These are phyloP conservation scores for Sarcophaga variegata DNA, from an alignment of 2,888 invertebrate species.

Conservation along the genomic window DNA sequence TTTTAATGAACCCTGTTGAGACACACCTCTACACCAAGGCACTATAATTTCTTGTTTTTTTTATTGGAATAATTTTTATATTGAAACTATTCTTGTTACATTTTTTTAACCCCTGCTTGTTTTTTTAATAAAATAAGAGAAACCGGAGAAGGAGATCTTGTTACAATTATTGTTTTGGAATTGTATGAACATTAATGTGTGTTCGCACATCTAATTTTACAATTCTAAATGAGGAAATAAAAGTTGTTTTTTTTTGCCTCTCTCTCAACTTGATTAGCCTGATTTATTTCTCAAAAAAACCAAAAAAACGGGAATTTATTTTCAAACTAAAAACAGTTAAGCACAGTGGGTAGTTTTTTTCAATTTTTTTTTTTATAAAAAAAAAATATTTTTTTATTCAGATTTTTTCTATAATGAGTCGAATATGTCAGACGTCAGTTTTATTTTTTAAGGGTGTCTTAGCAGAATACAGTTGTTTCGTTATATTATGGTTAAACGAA, in stretches of 20 bases:
- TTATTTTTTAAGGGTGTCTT: not conserved
- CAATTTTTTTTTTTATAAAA: not conserved
- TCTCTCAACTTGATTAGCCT: slow-evolving; percentile 61
- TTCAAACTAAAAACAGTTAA: slow-evolving; percentile 9
- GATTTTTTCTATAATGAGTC: slow-evolving; percentile 65
- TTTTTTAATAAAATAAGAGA: not conserved
- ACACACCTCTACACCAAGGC: slow-evolving; percentile 41
- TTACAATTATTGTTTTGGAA: slow-evolving; percentile 57
- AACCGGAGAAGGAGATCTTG: slow-evolving; percentile 49
- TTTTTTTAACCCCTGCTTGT: slow-evolving; percentile 49
- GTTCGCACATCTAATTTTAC: slow-evolving; percentile 56
- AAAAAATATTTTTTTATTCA: slow-evolving; percentile 31
- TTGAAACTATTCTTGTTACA: slow-evolving; percentile 44
- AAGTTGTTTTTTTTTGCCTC: not conserved
- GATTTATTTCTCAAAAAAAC: slow-evolving; percentile 41
- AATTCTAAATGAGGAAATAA: slow-evolving; percentile 31
- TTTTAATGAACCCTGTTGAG: slow-evolving; percentile 63
- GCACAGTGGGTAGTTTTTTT: slow-evolving; percentile 40
- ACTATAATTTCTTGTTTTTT: slow-evolving; percentile 63
- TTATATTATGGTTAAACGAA: not conserved
- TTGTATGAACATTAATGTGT: slow-evolving; percentile 15
- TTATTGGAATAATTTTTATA: slow-evolving; percentile 63
- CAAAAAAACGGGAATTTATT: not conserved
- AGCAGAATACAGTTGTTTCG: slow-evolving; percentile 39
- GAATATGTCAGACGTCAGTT: slow-evolving; percentile 71